Conservation (phyloP, 2,888 invertebrate genomes). For the Phortica magna region DNA sequence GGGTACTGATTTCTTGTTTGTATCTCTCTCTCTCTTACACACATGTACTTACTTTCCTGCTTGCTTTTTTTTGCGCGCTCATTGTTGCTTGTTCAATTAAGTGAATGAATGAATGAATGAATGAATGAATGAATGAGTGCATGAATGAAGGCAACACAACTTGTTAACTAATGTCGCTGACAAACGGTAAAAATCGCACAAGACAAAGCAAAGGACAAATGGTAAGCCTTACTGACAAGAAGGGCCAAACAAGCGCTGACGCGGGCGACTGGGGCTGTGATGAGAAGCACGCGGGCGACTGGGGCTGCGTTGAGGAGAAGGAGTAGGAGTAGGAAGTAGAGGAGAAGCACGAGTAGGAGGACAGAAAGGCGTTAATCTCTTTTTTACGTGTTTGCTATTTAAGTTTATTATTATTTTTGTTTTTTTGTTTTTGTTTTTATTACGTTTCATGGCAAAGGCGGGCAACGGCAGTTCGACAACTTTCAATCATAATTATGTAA, state of each 20-base stretch:
- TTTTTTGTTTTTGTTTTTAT: no score
- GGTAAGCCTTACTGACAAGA: background rate
- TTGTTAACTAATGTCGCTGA: background rate
- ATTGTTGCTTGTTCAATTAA: constrained; percentile 1
- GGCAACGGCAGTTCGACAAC: background rate
- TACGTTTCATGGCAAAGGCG: no score
- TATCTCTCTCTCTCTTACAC: no score
- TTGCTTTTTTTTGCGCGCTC: background rate
- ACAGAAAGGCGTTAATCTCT: constrained; percentile 70
- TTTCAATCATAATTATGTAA: constrained; percentile 72
- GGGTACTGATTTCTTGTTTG: background rate
- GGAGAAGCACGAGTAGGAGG: background rate
- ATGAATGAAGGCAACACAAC: background rate
- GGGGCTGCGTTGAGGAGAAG: background rate
- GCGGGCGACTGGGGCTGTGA: no score
- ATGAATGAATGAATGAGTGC: background rate
- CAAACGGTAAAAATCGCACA: background rate
- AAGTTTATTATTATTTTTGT: constrained; percentile 52
- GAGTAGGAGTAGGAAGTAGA: no score
- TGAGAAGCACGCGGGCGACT: background rate
- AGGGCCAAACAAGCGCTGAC: background rate
- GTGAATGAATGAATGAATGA: constrained; percentile 2
- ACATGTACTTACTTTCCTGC: background rate
- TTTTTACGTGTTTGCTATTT: constrained; percentile 69
- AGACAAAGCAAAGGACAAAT: background rate